Evolutionary conservation across 1,140 invertebrate species (phyloP), one percentile per base, ranked within the genome.

Genomic region (Drosophila azteca): DNA sequence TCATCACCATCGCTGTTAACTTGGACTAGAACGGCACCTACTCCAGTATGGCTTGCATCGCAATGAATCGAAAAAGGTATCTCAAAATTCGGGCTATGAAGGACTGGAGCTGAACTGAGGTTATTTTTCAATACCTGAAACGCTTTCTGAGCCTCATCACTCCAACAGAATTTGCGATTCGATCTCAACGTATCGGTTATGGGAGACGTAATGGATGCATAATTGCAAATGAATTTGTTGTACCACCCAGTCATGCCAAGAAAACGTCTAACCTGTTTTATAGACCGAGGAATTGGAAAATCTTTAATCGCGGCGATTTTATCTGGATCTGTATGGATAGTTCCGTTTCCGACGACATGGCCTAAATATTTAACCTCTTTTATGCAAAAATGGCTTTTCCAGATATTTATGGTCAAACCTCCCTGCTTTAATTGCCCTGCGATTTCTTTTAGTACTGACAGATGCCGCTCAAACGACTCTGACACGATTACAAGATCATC

Each of bases 61-160:
- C 58, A 61, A 31, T 61, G 48, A 17, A 51, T 29, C 5, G 31
- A n/a, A 51, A 61, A 61, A 6, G 59, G 59, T n/a, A 41, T 17
- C 1, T 17, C 43, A n/a, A 51, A 51, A n/a, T 43, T 11, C 1
- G 46, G 48, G 15, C 22, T 60, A 24, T 48, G 45, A 31, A 49
- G 20, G 20, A 24, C 57, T 7, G 45, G 45, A 2, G 29, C 29
- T 8, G 20, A 20, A 24, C 15, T 35, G 13, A 59, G 7, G 22
- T 22, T 20, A 3, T 24, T 15, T 20, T 62, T 62, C n/a, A 62
- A 17, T 5, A 31, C 2, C 8, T 61, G 48, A 43, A 61, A 51
- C 13, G 59, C 46, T 1, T 2, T 24, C n/a, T 61, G 59, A 8
- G 59, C 22, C 2, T 50, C 48, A 13, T 26, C 48, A 11, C 20